These are phyloP conservation scores for Euwallacea fornicatus DNA, from an alignment of 1,140 invertebrate genomes.

Conservation along the genomic window DNA sequence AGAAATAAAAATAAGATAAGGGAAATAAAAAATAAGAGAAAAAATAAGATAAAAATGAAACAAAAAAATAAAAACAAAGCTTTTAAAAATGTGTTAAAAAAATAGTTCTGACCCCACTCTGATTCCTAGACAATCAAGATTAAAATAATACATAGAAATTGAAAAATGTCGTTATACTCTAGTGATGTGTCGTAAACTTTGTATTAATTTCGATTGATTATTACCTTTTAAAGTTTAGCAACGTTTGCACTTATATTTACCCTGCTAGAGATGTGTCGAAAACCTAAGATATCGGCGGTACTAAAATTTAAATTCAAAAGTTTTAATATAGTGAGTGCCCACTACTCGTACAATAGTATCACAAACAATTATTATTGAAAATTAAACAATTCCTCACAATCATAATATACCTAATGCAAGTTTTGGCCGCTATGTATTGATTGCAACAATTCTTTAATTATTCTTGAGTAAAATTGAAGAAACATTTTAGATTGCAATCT, in stretches of 20 bases:
- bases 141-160: not conserved
- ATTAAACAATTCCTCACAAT: not conserved
- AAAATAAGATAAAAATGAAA: not conserved
- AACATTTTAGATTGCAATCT: conserved; percentile 1
- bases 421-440: not conserved
- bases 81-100: no score
- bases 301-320: no score
- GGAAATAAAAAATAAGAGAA: no score
- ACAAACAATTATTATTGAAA: conserved; percentile 3
- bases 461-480: not conserved
- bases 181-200: conserved; percentile 52
- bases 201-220: conserved; percentile 43
- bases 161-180: conserved; percentile 40
- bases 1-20: no score
- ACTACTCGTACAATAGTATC: conserved; percentile 1
- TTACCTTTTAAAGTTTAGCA: conserved; percentile 45
- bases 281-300: not conserved
- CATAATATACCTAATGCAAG: not conserved
- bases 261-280: conserved; percentile 44
- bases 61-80: not conserved
- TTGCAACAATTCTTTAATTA: not conserved
- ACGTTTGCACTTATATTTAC: conserved; percentile 49
- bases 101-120: no score
- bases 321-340: not conserved
- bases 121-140: not conserved